These are phyloP conservation scores for Castor canadensis DNA, from an alignment of 2,113 vertebrate genomes.

Conservation along the genomic window DNA sequence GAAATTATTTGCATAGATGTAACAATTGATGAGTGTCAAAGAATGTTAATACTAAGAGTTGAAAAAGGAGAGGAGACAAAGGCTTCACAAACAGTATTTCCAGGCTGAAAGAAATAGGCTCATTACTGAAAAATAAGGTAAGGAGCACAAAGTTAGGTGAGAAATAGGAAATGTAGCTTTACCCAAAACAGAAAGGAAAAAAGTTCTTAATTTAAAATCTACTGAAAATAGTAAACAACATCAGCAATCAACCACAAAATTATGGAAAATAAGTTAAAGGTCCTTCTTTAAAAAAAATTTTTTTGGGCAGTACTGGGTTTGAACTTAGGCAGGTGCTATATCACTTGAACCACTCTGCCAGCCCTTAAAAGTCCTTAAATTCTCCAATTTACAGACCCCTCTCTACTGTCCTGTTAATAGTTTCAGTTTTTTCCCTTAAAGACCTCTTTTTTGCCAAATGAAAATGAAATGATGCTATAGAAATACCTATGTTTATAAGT, in stretches of 20 bases:
- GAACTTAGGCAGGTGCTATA: too few species aligned
- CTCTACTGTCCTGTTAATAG: not conserved
- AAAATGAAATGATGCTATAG: not conserved
- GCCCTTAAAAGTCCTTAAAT: not conserved
- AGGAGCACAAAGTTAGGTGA: not conserved
- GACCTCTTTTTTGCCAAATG: not conserved
- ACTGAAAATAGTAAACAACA: not conserved
- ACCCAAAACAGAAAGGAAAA: not conserved
- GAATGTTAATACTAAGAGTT: not conserved
- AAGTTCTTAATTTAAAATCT: not conserved
- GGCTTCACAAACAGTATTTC: not conserved
- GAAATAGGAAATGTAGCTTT: not conserved
- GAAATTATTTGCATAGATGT: not conserved
- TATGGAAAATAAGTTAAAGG: conserved; percentile 2
- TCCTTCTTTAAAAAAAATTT: too few species aligned
- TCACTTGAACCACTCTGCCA: too few species aligned
- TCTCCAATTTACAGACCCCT: not conserved
- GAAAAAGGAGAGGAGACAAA: not conserved
- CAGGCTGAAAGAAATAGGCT: not conserved
- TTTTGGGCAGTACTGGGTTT: too few species aligned
- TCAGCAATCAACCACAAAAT: not conserved
- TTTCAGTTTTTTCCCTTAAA: conserved; percentile 33
- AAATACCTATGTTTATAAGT: not conserved
- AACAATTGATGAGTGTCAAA: not conserved
- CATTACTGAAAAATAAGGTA: not conserved